Evolutionary conservation across 2,888 invertebrate genomes (phyloP), one percentile per base, ranked within the genome.

Genomic region (Deilephila porcellus): DNA sequence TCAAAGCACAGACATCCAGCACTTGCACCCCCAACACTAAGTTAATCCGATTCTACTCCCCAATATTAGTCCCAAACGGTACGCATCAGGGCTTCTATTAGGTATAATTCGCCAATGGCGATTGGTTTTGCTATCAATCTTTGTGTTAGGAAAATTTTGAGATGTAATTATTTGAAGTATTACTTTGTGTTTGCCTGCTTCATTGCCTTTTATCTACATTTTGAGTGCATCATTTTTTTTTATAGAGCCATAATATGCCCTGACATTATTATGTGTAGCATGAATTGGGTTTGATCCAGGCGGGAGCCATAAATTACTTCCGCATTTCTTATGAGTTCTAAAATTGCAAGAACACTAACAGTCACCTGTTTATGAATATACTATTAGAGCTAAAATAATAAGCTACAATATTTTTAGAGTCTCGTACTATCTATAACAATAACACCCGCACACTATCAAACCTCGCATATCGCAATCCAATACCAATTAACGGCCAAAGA

Each of bases 1-100:
- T 77, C 73, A n/a, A 32, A 64, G 63, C 37, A 67, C 25, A 37
- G 71, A 37, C 72, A 70, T 52, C 67, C 75, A 74, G 73, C 63
- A 72, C 63, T 70, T 62, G 34, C 63, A 62, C 62, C 73, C 72
- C 74, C 60, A 71, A 60, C 64, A 67, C 59, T 45, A 71, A 72
- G 84, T 82, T 87, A 88, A 88, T 86, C 87, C 84, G 83, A 87
- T 88, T 85, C 83, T 81, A 83, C 82, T 80, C 83, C 86, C 86
- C 83, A 76, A 82, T 83, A 87, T 85, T 85, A 84, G 83, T 81
- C 37, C 70, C 64, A 74, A 74, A 72, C 74, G 72, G 64, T 63
- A 74, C 67, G 53, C 60, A 70, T 70, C 71, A 70, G 29, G 37
- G 29, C 32, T 25, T 32, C 53, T 32, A 71, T 59, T 59, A 71